Evolutionary conservation across 2,888 invertebrate species (phyloP).

Genomic region (Scaptomyza cyrtandrae): DNA sequence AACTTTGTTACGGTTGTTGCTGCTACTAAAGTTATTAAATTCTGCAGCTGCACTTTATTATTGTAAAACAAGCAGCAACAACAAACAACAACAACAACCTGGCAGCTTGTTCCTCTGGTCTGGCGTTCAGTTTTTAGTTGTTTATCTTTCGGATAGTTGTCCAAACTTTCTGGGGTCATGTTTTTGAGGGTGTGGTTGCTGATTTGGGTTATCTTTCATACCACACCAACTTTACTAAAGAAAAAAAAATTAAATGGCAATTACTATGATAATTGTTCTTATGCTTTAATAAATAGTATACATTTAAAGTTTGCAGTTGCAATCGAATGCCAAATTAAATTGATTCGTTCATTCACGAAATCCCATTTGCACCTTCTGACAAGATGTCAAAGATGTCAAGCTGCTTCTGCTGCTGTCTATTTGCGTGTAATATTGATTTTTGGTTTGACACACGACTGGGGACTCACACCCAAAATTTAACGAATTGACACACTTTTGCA

Average conservation of each 20-base stretch:
- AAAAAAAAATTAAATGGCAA: constrained; percentile 4
- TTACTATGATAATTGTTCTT: constrained; percentile 11
- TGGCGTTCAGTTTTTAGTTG: constrained; percentile 45
- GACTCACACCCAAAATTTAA: constrained; percentile 38
- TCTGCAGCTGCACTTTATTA: constrained; percentile 75
- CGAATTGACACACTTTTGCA: constrained; percentile 39
- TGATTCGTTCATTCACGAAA: constrained; percentile 30
- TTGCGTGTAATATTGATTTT: constrained; percentile 71
- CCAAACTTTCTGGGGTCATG: constrained; percentile 45
- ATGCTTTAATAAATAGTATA: constrained; percentile 37
- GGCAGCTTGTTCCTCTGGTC: constrained; percentile 50
- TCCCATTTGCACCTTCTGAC: constrained; percentile 32
- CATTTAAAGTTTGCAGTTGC: constrained; percentile 41
- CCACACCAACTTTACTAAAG: constrained; percentile 1
- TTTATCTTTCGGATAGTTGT: constrained; percentile 71
- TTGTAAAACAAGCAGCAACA: constrained; percentile 63
- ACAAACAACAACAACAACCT: constrained; percentile 35
- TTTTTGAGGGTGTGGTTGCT: constrained; percentile 15
- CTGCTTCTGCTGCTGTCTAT: constrained; percentile 50
- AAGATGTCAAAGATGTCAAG: constrained; percentile 71
- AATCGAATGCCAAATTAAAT: constrained; percentile 49
- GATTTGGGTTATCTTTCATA: constrained; percentile 17
- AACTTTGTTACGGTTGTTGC: constrained; percentile 53
- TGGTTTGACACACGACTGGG: constrained; percentile 53
- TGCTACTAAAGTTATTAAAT: constrained; percentile 71